Evolutionary conservation across 2,888 invertebrate species (phyloP), one percentile per base, ranked within the genome.

Genomic region (Dysmachus trigonus): DNA sequence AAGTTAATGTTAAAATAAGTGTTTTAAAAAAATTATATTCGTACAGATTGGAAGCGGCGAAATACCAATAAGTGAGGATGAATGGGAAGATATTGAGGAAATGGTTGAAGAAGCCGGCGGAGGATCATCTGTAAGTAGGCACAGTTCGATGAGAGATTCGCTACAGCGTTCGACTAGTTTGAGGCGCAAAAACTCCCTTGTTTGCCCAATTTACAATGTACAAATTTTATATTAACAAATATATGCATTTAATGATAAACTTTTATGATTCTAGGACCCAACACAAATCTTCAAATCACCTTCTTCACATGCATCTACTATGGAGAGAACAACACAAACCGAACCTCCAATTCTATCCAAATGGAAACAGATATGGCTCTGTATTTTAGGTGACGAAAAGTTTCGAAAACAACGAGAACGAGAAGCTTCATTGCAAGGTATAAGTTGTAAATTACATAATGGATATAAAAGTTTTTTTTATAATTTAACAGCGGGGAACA

Each of bases 311-410:
- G 92, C 94, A 10, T 92, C 95, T 31, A 96, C 96, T 8, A 95
- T 96, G 94, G 97, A 97, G 90, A 93, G 96, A 77, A 96, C 95
- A 86, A 97, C 97, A 0, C 97, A 97, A 92, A 97, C 97, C 0
- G 97, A 97, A 90, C 93, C 93, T 22, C 93, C 93, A 13, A 93
- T 94, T 85, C 93, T 96, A 76, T 96, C 96, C 0, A 95, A 95
- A 89, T 96, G 96, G 95, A 93, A 95, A 85, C 97, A 97, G 90
- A 94, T 97, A 89, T 93, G 97, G 88, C 95, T 96, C 91, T 97
- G 97, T 90, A 93, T 97, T 18, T 95, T 95, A 71, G 96, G 96
- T 0, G 96, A 96, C 90, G 95, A 95, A 88, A 94, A 94, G 85
- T 96, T 96, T 91, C 93, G 97, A 73, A 94, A 94, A 87, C 94